phyloP scores from a whole-genome alignment of 2,797 vertebrate genomes.

The Hydrolagus colliei region DNA sequence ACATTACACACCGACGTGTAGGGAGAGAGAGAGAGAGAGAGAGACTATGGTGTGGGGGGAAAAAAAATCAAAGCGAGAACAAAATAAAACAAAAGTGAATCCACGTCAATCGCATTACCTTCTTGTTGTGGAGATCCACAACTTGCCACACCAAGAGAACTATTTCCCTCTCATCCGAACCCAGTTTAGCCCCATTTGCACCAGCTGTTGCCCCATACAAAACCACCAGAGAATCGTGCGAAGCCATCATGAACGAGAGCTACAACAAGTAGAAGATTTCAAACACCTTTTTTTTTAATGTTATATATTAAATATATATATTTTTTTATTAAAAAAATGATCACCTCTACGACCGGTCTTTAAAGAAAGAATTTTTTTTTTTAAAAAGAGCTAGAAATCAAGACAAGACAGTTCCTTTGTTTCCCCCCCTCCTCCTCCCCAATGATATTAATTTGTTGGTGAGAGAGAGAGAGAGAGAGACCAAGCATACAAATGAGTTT shows the following conservation, averaged over 20 bases:
- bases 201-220: slow-evolving; percentile 98
- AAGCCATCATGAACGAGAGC: slow-evolving; percentile 85
- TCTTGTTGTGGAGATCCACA: slow-evolving; percentile 92
- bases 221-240: slow-evolving; percentile 90
- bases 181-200: slow-evolving; percentile 95
- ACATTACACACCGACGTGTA: not conserved
- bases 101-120: slow-evolving; percentile 75
- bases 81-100: slow-evolving; percentile 32
- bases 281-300: slow-evolving; percentile 57
- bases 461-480: not conserved
- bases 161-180: slow-evolving; percentile 98
- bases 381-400: not conserved
- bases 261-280: slow-evolving; percentile 86
- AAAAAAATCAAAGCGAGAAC: too few species aligned
- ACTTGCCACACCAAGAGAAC: slow-evolving; percentile 99
- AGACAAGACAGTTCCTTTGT: slow-evolving; percentile 14
- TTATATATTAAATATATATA: too few species aligned
- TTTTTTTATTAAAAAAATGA: slow-evolving; percentile 59
- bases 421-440: not conserved
- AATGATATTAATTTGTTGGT: too few species aligned
- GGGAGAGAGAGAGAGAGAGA: too few species aligned
- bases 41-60: too few species aligned
- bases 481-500: slow-evolving; percentile 63
- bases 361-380: not conserved
- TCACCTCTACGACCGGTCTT: slow-evolving; percentile 40